Conservation (phyloP, 2,888 invertebrate species). For the Geophilus truncorum region DNA sequence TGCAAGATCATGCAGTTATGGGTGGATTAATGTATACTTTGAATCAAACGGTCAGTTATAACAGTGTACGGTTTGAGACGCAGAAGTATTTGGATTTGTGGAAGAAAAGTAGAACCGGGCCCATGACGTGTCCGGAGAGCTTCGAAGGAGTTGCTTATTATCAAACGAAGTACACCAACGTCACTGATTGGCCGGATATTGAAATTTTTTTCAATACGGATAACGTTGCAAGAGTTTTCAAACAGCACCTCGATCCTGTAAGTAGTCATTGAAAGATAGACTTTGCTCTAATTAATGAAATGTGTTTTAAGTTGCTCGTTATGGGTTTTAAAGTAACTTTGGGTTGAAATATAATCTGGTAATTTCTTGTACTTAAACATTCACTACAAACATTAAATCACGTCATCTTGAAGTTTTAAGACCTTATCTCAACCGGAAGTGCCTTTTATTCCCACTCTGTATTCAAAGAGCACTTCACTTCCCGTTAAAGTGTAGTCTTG, state of each 20-base stretch:
- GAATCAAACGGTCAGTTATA: constrained; percentile 28
- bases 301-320: too few species aligned
- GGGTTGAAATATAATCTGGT: too few species aligned
- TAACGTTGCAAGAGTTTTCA: neutral
- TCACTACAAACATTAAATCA: too few species aligned
- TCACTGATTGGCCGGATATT: constrained; percentile 72
- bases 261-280: too few species aligned
- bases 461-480: too few species aligned
- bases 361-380: too few species aligned
- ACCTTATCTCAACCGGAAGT: too few species aligned
- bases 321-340: too few species aligned
- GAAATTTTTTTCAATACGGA: constrained; percentile 82
- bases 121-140: constrained; percentile 59
- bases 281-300: too few species aligned
- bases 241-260: neutral
- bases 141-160: constrained; percentile 83
- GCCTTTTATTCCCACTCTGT: too few species aligned
- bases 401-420: too few species aligned
- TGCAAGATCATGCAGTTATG: constrained; percentile 49
- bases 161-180: constrained; percentile 71
- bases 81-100: constrained; percentile 31
- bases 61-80: constrained; percentile 29
- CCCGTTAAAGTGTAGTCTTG: too few species aligned
- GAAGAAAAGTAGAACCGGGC: constrained; percentile 23
- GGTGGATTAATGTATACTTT: neutral